Conservation (phyloP, 2,113 vertebrate species). For the Nesoenas mayeri region DNA sequence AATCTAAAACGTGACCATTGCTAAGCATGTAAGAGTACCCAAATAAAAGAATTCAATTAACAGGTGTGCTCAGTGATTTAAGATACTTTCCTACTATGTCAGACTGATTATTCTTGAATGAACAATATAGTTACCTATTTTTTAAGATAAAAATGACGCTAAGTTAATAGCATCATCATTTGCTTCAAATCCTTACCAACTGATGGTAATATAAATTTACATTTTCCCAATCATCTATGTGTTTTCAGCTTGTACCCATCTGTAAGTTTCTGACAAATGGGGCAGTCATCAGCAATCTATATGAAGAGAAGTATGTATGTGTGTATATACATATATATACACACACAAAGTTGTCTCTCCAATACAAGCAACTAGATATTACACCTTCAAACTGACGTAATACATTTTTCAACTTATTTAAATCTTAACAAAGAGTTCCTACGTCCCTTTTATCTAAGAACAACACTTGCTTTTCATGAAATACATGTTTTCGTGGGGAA, state of each 20-base stretch:
- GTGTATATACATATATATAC: fast-evolving
- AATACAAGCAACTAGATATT: not conserved
- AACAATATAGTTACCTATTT: not conserved
- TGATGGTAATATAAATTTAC: not conserved
- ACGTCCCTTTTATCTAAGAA: not conserved
- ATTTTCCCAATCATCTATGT: not conserved
- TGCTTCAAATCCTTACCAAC: constrained; percentile 6
- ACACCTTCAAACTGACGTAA: not conserved
- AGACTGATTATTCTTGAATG: not conserved
- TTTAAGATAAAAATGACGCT: not conserved
- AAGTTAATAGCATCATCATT: not conserved
- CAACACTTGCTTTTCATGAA: not conserved
- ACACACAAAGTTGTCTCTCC: not conserved
- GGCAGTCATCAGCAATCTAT: not conserved
- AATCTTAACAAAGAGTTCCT: not conserved
- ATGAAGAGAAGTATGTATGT: not conserved
- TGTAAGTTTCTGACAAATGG: not conserved
- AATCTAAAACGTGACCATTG: not conserved
- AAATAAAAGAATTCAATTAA: constrained; percentile 1
- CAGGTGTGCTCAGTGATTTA: not conserved
- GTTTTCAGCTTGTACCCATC: not conserved
- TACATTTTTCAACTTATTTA: not conserved
- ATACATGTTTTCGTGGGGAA: not conserved
- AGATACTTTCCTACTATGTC: not conserved
- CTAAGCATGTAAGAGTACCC: not conserved